Base-by-base conservation (phyloP, 2,888 invertebrate species). In the Cosmia trapezina region DNA sequence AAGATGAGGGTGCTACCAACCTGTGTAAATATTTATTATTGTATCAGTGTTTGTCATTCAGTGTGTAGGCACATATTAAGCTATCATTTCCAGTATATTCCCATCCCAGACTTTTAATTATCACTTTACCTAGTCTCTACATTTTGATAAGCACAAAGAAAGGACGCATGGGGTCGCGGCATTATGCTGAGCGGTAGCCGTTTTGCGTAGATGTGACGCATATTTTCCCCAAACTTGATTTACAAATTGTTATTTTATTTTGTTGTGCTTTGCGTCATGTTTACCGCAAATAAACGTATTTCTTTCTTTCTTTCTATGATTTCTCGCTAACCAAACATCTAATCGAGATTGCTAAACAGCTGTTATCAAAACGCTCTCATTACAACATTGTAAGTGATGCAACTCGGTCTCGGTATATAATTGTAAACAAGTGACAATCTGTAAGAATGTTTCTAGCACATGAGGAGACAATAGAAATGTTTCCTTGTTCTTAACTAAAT, bases 371-470 rank as follows among this genome's bases (percentile, higher is more conserved):
- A 4, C 60, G 73, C 56, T 70, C 76, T 75, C 70, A 68, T 82
- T 80, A 82, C 54, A 51, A n/a, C 59, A 64, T 19, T 22, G 45
- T 51, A 60, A 60, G 70, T 83, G 76, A 87, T 81, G 88, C 83
- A 87, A 83, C n/a, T 4, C 37, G 28, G 53, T 80, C n/a, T 4
- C 37, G 28, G 53, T 80, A 78, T 83, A 73, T 77, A 47, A 76
- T 66, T 74, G 63, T 65, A 79, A 78, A 84, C 80, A 84, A 63
- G 37, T n/a, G 59, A 72, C 63, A 11, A 81, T 81, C 79, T 75
- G 85, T 85, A 85, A 60, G 6, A 53, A 14, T 43, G 49, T 60
- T 57, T 85, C 68, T 83, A 69, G 75, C 73, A 73, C 61, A 83
- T 47, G 60, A 51, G 37, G 59, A 37, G 69, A 51, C 70, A 78